phyloP scores from a whole-genome alignment of 2,888 invertebrate genomes.

The Noctuana brunneofusca region DNA sequence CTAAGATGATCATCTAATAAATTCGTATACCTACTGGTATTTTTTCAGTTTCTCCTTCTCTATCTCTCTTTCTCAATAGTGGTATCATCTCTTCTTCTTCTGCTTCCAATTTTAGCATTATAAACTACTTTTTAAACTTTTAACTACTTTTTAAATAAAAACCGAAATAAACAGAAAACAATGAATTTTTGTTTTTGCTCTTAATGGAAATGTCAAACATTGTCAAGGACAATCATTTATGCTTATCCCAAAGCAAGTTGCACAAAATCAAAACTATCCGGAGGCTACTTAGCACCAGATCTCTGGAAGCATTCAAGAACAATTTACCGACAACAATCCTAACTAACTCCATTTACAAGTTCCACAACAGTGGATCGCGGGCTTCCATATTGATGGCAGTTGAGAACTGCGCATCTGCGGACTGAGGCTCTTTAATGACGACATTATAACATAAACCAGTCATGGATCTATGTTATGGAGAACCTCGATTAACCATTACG shows the following conservation, averaged over 20 bases:
- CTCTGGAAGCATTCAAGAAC: not conserved
- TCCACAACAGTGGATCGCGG: conserved; percentile 6
- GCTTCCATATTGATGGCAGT: conserved; percentile 28
- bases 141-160: no score
- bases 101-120: no score
- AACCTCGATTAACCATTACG: not conserved
- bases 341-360: conserved; percentile 6
- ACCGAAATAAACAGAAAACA: no score
- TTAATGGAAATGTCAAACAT: no score
- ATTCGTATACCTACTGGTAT: no score
- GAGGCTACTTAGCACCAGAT: not conserved
- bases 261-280: not conserved
- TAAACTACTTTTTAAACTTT: no score
- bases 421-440: not conserved
- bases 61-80: no score
- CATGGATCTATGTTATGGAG: conserved; percentile 8
- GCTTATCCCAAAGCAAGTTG: not conserved
- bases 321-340: not conserved
- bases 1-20: no score
- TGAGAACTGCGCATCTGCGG: conserved; percentile 24
- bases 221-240: no score
- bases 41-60: no score
- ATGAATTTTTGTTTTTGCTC: no score
- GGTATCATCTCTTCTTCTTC: no score
- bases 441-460: conserved; percentile 4